Percentiles rank a stretch among this genome's conserved stretches.
Evolutionary conservation across 2,888 invertebrate genomes (phyloP).

Genomic region (Carpatolechia fugitivella): DNA sequence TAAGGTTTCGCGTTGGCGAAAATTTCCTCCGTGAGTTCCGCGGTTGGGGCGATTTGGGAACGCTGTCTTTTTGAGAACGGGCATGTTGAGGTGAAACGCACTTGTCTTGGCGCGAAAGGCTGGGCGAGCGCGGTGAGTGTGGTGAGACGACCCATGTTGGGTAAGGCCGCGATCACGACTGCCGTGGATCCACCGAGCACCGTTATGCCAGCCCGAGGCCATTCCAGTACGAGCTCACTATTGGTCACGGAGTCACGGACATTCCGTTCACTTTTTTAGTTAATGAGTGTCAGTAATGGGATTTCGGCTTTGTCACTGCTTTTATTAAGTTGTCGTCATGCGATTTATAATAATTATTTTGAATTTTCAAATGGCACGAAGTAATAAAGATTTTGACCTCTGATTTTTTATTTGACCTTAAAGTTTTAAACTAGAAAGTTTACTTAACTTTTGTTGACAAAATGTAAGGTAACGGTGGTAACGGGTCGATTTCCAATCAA

Average conservation of each 20-base stretch:
- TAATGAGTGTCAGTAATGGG: slow-evolving; percentile 18
- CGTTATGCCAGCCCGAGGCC: slow-evolving; percentile 36
- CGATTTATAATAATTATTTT: too few relatives aligned
- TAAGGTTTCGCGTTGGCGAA: slow-evolving; percentile 81
- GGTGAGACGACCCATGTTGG: slow-evolving; percentile 68
- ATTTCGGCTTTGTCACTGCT: neutral
- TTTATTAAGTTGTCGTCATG: too few relatives aligned
- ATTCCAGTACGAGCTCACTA: slow-evolving; percentile 15
- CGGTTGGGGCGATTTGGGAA: slow-evolving; percentile 69
- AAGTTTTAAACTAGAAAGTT: too few relatives aligned
- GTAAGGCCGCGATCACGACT: slow-evolving; percentile 39
- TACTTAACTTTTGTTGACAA: too few relatives aligned
- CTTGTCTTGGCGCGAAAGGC: slow-evolving; percentile 43
- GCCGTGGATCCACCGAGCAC: slow-evolving; percentile 33
- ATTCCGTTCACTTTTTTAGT: slow-evolving; percentile 45
- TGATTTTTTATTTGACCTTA: too few relatives aligned
- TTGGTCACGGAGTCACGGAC: slow-evolving; percentile 40
- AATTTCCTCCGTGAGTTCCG: slow-evolving; percentile 61
- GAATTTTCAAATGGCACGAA: too few relatives aligned
- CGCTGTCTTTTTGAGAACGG: slow-evolving; percentile 66
- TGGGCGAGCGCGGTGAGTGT: slow-evolving; percentile 49
- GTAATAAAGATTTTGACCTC: too few relatives aligned
- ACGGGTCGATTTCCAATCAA: too few relatives aligned
- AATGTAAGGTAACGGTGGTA: too few relatives aligned
- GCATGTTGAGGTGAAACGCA: slow-evolving; percentile 45